Evolutionary conservation across 2,888 invertebrate genomes (phyloP), one percentile per base, ranked within the genome.

Genomic region (Drosophila colorata): DNA sequence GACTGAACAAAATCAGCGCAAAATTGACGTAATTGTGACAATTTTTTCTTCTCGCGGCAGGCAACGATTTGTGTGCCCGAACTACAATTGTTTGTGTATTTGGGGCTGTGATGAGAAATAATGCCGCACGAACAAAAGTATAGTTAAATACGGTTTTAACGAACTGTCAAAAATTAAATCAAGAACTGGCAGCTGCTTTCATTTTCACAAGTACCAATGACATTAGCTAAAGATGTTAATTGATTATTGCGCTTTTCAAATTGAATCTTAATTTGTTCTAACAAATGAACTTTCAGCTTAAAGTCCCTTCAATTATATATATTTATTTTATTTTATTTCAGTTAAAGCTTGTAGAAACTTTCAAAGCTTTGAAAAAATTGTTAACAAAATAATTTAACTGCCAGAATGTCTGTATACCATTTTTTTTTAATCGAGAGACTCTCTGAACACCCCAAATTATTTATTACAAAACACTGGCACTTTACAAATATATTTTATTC

Each of bases 1-100:
- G 55, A 64, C 53, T 69, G 63, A 68, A 63, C 74, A 65, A 85
- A 83, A 83, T 83, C 88, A 86, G 66, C 68, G 71, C 80, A 47
- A 82, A 83, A 88, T 86, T 88, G 86, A 83, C 83, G 88, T 74
- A 83, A 85, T 83, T 87, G 88, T 87, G 74, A 85, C 77, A 56
- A 73, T 69, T 75, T 76, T 65, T 53, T 60, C 49, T 55, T 57
- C 33, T 35, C 4, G 20, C 18, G 53, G 11, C 64, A 51, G 41
- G 25, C 67, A 61, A 53, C 60, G 33, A 63, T 47, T 66, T 47
- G 53, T 78, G 70, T 74, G 37, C 41, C 43, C 53, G 40, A 38
- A 55, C 28, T 37, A 59, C 53, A 53, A 52, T 52, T 58, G 31
- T 52, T 38, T 38, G 41, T 40, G 23, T 37, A 9, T 40, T 47